A percentile compares a stretch with the other conserved stretches of the same genome.
Conservation (phyloP, 2,797 vertebrate genomes). For the Lagorchestes hirsutus region DNA sequence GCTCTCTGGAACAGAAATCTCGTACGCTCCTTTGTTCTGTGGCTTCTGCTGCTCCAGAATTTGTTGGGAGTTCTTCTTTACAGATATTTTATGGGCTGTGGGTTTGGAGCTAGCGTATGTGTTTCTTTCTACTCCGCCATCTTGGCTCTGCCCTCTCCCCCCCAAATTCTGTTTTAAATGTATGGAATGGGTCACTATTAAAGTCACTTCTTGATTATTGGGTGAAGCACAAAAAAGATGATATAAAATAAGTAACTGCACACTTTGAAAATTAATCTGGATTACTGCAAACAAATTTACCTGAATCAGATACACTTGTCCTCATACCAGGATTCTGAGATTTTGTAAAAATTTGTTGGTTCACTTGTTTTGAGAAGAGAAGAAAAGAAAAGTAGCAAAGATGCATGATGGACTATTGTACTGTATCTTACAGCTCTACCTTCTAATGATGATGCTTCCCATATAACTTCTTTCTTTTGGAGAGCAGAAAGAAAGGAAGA, state of each 20-base stretch:
- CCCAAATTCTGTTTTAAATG: conserved; percentile 13
- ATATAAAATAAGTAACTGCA: conserved; percentile 36
- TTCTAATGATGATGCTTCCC: conserved; percentile 87
- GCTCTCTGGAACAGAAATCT: no score
- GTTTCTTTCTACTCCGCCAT: no score
- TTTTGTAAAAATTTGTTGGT: conserved; percentile 5
- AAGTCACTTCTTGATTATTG: conserved; percentile 40
- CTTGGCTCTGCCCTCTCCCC: no score
- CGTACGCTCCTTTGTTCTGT: no score
- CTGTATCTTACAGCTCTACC: conserved; percentile 88
- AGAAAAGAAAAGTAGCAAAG: conserved; percentile 82
- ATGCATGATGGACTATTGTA: conserved; percentile 87
- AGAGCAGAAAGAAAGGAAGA: conserved; percentile 88
- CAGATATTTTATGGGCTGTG: no score
- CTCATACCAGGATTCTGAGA: conserved; percentile 71
- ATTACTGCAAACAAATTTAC: not conserved
- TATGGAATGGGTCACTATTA: not conserved
- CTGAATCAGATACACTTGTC: conserved; percentile 25
- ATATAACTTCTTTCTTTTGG: conserved; percentile 88
- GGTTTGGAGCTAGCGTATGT: no score
- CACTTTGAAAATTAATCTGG: conserved; percentile 15
- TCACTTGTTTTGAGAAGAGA: conserved; percentile 77
- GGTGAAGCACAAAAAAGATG: conserved; percentile 39
- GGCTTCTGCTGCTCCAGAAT: no score
- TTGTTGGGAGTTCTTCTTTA: no score